Conservation (phyloP, 2,797 vertebrate species). For the Hippopotamyrus pictus region DNA sequence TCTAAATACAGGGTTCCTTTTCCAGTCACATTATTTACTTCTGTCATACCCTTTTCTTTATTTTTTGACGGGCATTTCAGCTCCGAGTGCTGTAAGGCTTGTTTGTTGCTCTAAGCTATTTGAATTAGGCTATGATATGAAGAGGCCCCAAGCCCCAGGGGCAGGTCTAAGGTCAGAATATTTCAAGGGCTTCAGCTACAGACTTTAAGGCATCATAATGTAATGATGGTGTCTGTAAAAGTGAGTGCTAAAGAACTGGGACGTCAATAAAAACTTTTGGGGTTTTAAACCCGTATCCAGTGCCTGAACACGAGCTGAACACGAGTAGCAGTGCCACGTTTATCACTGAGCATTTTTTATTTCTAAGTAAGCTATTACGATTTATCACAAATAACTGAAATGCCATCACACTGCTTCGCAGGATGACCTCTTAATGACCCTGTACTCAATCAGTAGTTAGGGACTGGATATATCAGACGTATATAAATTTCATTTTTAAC, state of each 20-base stretch:
- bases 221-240: neutral
- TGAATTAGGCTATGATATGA: neutral
- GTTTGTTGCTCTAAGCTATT: neutral
- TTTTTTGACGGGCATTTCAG: neutral
- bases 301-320: neutral
- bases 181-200: neutral
- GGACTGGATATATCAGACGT: neutral
- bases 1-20: neutral
- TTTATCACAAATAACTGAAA: neutral
- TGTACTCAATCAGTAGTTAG: neutral
- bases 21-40: neutral
- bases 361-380: neutral
- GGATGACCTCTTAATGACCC: neutral
- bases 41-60: neutral
- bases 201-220: neutral
- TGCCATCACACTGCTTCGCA: neutral
- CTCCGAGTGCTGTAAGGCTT: neutral
- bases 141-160: neutral
- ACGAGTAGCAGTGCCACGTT: neutral
- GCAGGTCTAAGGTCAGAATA: neutral
- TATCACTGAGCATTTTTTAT: neutral
- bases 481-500: neutral
- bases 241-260: neutral
- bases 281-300: neutral
- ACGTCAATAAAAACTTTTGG: neutral